A percentile compares a stretch with the other conserved stretches of the same genome.
phyloP scores from a whole-genome alignment of 2,113 vertebrate genomes.

The Chinchilla lanigera region DNA sequence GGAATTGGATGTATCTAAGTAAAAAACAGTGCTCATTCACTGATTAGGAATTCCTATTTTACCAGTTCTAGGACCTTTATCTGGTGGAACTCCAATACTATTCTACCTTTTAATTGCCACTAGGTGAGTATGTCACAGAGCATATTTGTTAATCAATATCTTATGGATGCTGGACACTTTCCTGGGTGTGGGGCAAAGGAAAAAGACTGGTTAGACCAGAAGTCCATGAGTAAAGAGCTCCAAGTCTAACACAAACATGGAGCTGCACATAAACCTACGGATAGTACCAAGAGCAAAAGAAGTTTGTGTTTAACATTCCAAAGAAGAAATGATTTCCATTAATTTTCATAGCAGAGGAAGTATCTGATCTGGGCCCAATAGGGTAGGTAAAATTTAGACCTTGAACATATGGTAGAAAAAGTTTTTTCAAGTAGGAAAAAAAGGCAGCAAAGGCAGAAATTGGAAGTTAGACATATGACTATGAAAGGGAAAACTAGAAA shows the following conservation, averaged over 20 bases:
- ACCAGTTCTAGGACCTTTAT: neutral
- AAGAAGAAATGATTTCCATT: conserved; percentile 26
- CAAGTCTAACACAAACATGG: neutral
- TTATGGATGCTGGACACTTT: neutral
- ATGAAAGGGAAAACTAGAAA: neutral
- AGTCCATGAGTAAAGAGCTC: neutral
- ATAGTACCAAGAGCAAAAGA: neutral
- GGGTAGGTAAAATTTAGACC: neutral
- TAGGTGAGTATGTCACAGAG: neutral
- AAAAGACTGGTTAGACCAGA: neutral
- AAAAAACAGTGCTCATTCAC: neutral
- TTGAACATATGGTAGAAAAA: neutral
- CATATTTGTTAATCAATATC: neutral
- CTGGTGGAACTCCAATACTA: neutral
- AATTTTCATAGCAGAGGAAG: neutral
- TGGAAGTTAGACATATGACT: neutral
- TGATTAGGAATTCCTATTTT: neutral
- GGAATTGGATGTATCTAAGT: too few species aligned
- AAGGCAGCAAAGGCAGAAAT: neutral
- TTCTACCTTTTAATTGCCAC: neutral
- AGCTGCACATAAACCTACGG: neutral
- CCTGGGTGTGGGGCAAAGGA: neutral
- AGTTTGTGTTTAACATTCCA: neutral
- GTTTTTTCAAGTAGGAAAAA: neutral
- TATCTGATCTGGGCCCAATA: neutral